A percentile compares a stretch with the other conserved stretches of the same genome.
Conservation (phyloP, 1,140 invertebrate species). For the Apis dorsata region DNA sequence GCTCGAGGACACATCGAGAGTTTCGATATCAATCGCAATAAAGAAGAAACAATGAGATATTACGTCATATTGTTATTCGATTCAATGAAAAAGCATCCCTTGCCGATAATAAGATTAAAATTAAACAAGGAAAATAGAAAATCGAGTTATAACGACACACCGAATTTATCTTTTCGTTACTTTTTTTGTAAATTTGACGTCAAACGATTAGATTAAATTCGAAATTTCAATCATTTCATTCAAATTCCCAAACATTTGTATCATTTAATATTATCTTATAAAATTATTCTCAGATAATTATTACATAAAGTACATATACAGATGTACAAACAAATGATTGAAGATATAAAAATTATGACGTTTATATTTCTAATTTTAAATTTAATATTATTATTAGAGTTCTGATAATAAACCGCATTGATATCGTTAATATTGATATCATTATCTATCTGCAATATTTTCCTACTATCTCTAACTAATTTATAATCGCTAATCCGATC, state of each 20-base stretch:
- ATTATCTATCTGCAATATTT: background rate
- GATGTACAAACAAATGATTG: too few relatives aligned
- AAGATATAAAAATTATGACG: background rate
- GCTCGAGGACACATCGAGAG: background rate
- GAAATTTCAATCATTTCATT: too few relatives aligned
- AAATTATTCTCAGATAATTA: background rate
- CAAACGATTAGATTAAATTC: too few relatives aligned
- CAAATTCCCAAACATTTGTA: too few relatives aligned
- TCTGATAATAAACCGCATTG: background rate
- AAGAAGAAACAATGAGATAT: conserved; percentile 38
- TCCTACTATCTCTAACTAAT: background rate
- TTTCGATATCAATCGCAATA: conserved; percentile 23
- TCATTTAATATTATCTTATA: too few relatives aligned
- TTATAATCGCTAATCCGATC: too few relatives aligned
- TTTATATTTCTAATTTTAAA: background rate
- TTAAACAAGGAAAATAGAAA: background rate
- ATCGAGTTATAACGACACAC: too few relatives aligned
- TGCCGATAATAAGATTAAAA: background rate
- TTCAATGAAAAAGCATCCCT: background rate
- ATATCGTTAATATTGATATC: background rate
- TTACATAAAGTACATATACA: background rate
- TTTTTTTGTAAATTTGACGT: too few relatives aligned
- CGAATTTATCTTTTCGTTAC: too few relatives aligned
- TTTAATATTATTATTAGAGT: background rate
- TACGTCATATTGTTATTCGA: conserved; percentile 11